phyloP scores from a whole-genome alignment of 2,113 vertebrate species.

The Myrmecobius fasciatus region DNA sequence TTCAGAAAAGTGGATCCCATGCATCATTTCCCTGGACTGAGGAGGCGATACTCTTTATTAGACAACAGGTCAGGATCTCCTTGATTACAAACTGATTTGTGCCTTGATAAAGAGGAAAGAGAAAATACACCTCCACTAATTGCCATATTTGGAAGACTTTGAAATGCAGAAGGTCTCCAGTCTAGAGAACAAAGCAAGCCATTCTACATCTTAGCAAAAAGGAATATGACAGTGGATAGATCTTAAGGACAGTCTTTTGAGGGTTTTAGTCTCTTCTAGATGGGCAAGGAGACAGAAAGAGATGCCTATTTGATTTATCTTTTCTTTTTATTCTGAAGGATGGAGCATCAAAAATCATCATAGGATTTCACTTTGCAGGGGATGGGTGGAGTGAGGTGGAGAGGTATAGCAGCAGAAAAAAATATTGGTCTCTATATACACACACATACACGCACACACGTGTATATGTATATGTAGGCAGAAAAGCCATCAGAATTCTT shows the following conservation, averaged over 20 bases:
- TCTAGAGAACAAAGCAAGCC: not conserved
- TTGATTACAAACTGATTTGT: not conserved
- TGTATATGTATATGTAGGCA: not conserved
- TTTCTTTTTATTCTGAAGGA: not conserved
- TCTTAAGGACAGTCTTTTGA: slow-evolving; percentile 27
- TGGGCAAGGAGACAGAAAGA: not conserved
- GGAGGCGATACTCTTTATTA: not conserved
- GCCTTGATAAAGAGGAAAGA: not conserved
- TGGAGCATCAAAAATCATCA: not conserved
- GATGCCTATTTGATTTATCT: not conserved
- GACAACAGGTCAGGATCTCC: not conserved
- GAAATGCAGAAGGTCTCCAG: not conserved
- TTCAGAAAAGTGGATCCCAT: not conserved
- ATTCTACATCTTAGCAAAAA: not conserved
- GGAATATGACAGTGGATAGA: not conserved
- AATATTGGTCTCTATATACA: not conserved
- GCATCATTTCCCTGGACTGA: not conserved
- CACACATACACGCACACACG: no score
- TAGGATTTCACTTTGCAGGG: not conserved
- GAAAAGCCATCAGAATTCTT: not conserved
- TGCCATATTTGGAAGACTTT: not conserved
- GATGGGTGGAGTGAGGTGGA: no score
- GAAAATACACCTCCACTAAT: not conserved
- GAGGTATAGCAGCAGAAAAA: not conserved
- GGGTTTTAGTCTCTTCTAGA: not conserved